Base-by-base conservation (phyloP, 2,888 invertebrate genomes). In the Sphaerophoria taeniata region DNA sequence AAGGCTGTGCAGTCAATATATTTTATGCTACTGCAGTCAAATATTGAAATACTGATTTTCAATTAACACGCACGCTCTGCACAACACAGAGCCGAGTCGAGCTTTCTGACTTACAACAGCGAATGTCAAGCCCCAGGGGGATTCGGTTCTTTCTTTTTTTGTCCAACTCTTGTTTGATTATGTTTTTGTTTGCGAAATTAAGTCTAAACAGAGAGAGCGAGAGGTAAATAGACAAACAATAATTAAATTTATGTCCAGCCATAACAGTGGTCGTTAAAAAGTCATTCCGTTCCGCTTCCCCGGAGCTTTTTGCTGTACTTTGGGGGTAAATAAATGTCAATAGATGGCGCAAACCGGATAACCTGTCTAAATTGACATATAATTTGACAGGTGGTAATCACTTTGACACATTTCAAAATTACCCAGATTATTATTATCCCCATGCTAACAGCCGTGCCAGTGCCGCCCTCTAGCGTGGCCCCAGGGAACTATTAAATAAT, bases 11-110 rank as follows among this genome's bases (percentile, higher is more conserved):
- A 69, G 39, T 49, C 11, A 33, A 49, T 51, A 51, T 24, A 24
- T 24, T 24, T 65, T 49, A 16, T 61, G 69, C 60, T 77, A 71
- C 73, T 73, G 76, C 80, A 76, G 76, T 69, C 76, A 87, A 88
- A 88, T 88, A 88, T 88, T 88, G 88, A 88, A 87, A 88, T 88
- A 88, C 87, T 88, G 87, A 88, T 88, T 88, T 88, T 88, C 88
- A 88, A 88, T 88, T 88, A 88, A 88, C 88, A 87, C 81, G 78
- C 83, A 80, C 70, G 70, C 75, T 81, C 80, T 78, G 71, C 71
- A 58, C 53, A 61, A 12, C 16, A 12, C 9, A 60, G 39, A 39
- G 61, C 51, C n/a, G 24, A 51, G 24, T 9, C 12, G 49, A 65
- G 84, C 80, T 85, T 76, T 77, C 58, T 81, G 85, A 80, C 85